These are phyloP conservation scores for Ursus arctos DNA, from an alignment of 2,113 vertebrate genomes.

Conservation along the genomic window DNA sequence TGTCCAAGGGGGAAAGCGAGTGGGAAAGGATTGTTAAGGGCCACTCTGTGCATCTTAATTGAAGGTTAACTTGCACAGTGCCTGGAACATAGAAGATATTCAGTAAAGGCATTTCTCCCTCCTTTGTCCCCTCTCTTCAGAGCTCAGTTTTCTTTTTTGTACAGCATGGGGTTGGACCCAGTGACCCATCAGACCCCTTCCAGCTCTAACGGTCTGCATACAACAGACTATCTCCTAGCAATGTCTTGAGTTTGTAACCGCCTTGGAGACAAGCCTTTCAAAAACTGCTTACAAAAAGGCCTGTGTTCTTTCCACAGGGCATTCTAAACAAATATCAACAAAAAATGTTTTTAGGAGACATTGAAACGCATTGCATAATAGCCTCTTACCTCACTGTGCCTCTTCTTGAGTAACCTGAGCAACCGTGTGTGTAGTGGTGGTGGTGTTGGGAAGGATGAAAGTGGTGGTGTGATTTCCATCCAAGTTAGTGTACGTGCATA, in stretches of 20 bases:
- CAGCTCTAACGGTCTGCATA: background rate
- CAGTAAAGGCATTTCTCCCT: background rate
- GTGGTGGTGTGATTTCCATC: background rate
- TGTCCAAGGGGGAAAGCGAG: too few relatives aligned
- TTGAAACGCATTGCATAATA: conserved; percentile 45
- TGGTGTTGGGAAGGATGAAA: background rate
- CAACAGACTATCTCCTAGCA: conserved; percentile 74
- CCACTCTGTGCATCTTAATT: background rate
- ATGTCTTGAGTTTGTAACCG: conserved; percentile 60
- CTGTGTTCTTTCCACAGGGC: conserved; percentile 61
- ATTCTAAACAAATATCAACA: conserved; percentile 64
- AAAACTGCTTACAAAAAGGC: conserved; percentile 49
- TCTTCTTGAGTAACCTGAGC: background rate
- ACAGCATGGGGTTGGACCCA: background rate
- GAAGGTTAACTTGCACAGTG: conserved; percentile 3
- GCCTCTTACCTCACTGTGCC: background rate
- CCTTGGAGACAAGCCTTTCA: conserved; percentile 74
- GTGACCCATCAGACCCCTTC: background rate
- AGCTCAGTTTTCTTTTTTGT: conserved; percentile 54
- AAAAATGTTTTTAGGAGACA: background rate
- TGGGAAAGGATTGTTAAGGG: background rate
- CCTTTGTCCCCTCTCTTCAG: background rate
- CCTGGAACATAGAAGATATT: background rate
- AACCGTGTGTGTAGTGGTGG: background rate
- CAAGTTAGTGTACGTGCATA: background rate